Base-by-base conservation (phyloP, 1,140 invertebrate genomes). In the Streblospio benedicti region DNA sequence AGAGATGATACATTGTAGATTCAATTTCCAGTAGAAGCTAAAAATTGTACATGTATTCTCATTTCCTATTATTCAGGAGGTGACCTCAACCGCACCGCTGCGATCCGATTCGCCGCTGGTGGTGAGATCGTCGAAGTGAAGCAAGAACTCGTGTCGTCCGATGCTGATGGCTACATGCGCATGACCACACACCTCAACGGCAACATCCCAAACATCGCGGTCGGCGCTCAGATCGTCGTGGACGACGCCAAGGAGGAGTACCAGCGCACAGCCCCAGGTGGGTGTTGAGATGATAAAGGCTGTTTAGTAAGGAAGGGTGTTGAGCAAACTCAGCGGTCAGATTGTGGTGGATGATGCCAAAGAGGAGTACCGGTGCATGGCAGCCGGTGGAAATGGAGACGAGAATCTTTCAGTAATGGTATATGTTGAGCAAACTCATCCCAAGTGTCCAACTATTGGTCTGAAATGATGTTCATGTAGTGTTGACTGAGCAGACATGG, bases 151-250 rank as follows among this genome's bases (percentile, higher is more conserved):
- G 76, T 85, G 55, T 93, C 93, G 0, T 81, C 92, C n/a, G 90
- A 96, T 74, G 87, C 92, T 12, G 93, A 90, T 70, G 89, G 93
- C 70, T 90, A 93, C 76, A 75, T 96, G 33, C 82, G 84, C 9
- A 65, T 74, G 62, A 85, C 89, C 56, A 84, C 86, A 0, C 81
- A 87, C 38, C 80, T 97, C 14, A 83, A 85, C 53, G 93, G 93
- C 31, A 84, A 83, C 2, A 75, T 93, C 16, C 92, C 93, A 0
- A 67, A 72, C 0, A 73, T 95, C 16, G 74, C 82, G 0, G 59
- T 75, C 3, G 83, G 82, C 3, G 79, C 82, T 0, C 84, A 83
- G 65, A 78, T 95, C 4, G 83, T 86, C 53, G 82, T 92, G 28
- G 76, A 83, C 2, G 89, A 93, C 73, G 89, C 87, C 69, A 84